phyloP scores from a whole-genome alignment of 2,888 invertebrate genomes.

The Morinoia aosen region DNA sequence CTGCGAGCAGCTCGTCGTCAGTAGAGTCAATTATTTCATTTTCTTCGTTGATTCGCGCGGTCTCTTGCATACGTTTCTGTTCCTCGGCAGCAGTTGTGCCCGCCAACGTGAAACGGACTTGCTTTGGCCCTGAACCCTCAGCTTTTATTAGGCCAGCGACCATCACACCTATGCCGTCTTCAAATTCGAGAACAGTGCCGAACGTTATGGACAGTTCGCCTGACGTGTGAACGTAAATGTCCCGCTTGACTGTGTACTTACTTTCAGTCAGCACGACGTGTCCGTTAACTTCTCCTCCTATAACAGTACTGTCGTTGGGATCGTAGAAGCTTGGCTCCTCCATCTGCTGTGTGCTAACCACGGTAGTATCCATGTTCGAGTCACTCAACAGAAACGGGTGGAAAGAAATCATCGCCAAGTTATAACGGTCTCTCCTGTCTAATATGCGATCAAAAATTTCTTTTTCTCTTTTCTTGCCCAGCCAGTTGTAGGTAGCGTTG shows the following conservation, averaged over 20 bases:
- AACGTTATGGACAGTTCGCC: slow-evolving; percentile 89
- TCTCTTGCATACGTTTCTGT: slow-evolving; percentile 81
- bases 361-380: slow-evolving; percentile 76
- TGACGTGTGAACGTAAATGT: slow-evolving; percentile 94
- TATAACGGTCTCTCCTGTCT: slow-evolving; percentile 88
- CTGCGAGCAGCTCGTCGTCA: slow-evolving; percentile 2
- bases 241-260: slow-evolving; percentile 91
- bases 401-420: slow-evolving; percentile 91
- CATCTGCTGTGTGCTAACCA: slow-evolving; percentile 78
- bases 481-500: slow-evolving; percentile 95
- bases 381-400: slow-evolving; percentile 91
- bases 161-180: slow-evolving; percentile 87
- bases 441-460: slow-evolving; percentile 72
- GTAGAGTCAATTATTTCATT: slow-evolving; percentile 44
- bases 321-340: slow-evolving; percentile 82
- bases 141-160: slow-evolving; percentile 89
- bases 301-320: slow-evolving; percentile 80
- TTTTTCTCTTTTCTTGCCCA: slow-evolving; percentile 76
- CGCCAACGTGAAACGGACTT: slow-evolving; percentile 68
- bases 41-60: slow-evolving; percentile 37
- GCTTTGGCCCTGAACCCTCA: slow-evolving; percentile 69
- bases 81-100: slow-evolving; percentile 61
- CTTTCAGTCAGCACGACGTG: slow-evolving; percentile 83
- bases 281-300: slow-evolving; percentile 95
- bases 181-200: slow-evolving; percentile 89